Conservation (phyloP, 2,113 vertebrate species). For the Gila orcuttii region DNA sequence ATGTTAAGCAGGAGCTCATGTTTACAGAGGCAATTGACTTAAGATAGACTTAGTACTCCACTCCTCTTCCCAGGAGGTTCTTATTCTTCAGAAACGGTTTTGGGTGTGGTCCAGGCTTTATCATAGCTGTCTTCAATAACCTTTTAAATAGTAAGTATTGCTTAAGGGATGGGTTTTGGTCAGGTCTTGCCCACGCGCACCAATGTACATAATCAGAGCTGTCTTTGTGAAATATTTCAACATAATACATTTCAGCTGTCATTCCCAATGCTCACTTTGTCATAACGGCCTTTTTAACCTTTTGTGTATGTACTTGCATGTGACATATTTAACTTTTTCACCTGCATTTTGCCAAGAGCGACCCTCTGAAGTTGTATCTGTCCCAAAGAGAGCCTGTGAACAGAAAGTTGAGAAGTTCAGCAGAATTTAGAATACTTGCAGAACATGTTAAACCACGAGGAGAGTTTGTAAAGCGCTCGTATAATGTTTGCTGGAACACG, state of each 20-base stretch:
- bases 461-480: background rate
- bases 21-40: background rate
- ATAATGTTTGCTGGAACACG: background rate
- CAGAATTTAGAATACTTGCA: background rate
- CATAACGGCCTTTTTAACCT: slow-evolving; percentile 15
- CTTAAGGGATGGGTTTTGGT: slow-evolving; percentile 48
- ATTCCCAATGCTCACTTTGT: background rate
- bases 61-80: background rate
- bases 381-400: background rate
- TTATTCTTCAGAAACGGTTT: background rate
- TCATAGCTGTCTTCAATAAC: slow-evolving; percentile 24
- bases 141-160: slow-evolving; percentile 34
- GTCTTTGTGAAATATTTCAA: slow-evolving; percentile 14
- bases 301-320: background rate
- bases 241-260: slow-evolving; percentile 26
- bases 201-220: background rate
- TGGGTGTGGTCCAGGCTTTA: slow-evolving; percentile 14
- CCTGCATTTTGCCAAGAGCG: slow-evolving; percentile 12
- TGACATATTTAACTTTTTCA: background rate
- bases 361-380: background rate
- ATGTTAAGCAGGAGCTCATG: background rate
- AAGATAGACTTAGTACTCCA: background rate
- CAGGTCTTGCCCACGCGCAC: background rate
- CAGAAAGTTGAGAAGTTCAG: slow-evolving; percentile 24
- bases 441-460: background rate